Evolutionary conservation across 2,113 vertebrate genomes (phyloP), one percentile per base, ranked within the genome.

Genomic region (Solea senegalensis): DNA sequence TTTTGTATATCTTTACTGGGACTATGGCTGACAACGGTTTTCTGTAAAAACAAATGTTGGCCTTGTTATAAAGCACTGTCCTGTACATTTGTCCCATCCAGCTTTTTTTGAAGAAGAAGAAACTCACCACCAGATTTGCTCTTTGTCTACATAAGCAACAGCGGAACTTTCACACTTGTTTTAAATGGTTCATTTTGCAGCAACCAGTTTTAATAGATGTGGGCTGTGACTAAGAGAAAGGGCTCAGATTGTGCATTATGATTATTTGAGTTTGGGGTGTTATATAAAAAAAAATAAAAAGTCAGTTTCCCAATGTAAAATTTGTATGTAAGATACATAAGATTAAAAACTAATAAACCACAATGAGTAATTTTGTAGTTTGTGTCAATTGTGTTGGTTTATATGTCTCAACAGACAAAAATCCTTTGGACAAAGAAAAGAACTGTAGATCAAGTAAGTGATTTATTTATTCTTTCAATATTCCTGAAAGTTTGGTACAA

Each of bases 321-420:
- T 91, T 92, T 93, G 75, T 93, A 91, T 93, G 89, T 92, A 90
- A 89, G 55, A 91, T 82, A 72, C 54, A 64, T 81, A 90, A 89
- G 61, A 80, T 81, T 87, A 70, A 82, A 82, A 88, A 84, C 54
- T 63, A 93, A 92, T 92, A 91, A 92, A 94, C n/a, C 48, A 76
- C 78, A 70, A 79, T 75, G 80, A 41, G 39, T 68, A 63, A 70
- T 41, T 66, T 56, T 41, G 14, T 45, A 70, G 13, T 60, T 49
- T 74, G 34, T 76, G 41, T 66, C 13, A 4, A 58, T 48, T 76
- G 5, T 79, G 8, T 9, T 6, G 2, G 2, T 39, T 12, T 27
- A 11, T 16, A 14, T 48, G 45, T 4, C 11, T 13, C 11, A 5
- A 48, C 45, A 13, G 14, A 48, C 21, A 21, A 21, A 21, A 21